Base-by-base conservation (phyloP, 1,140 invertebrate species). In the Saccostrea cuccullata region DNA sequence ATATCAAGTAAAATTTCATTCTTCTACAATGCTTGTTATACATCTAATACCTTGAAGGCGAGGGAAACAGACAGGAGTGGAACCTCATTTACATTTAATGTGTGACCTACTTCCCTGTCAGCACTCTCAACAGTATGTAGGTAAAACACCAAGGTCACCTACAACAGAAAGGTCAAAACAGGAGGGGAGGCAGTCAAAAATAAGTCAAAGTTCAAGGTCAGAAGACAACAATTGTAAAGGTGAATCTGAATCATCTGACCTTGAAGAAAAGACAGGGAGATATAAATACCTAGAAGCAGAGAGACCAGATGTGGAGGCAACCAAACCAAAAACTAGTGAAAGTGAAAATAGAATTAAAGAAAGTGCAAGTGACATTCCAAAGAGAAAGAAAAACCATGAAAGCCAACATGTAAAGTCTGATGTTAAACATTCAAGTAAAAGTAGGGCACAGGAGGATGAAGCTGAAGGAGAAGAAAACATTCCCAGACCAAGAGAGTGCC, bases 81-180 rank as follows among this genome's bases (percentile, higher is more conserved):
- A 93, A 64, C 92, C 92, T 85, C 92, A 93, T 84, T 87, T 91
- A 58, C 92, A 93, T 85, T 77, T 93, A 0, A 91, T 92, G 91
- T 93, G 92, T 91, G 92, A 93, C 40, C 82, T 93, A 9, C 84
- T 93, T 84, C 92, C 92, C 5, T 92, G 91, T 86, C 89, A 91
- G 30, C 91, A 93, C 85, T 87, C 86, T 73, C 15, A 82, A 9
- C 77, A 73, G 55, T 87, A 82, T 40, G 17, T 23, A 5, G 82
- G 82, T 23, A 77, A 30, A 77, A 77, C 26, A 15, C 15, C 30
- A 2, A 77, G 26, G 26, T 77, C 70, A 77, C 70, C 13, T 12
- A 88, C n/a, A 17, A 26, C n/a, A 47, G 56, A 58, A 17, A 58
- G 82, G 26, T 17, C 15, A 64, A 26, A 83, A 55, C 83, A 90